phyloP scores from a whole-genome alignment of 2,113 vertebrate genomes.

The Hassar affinis region DNA sequence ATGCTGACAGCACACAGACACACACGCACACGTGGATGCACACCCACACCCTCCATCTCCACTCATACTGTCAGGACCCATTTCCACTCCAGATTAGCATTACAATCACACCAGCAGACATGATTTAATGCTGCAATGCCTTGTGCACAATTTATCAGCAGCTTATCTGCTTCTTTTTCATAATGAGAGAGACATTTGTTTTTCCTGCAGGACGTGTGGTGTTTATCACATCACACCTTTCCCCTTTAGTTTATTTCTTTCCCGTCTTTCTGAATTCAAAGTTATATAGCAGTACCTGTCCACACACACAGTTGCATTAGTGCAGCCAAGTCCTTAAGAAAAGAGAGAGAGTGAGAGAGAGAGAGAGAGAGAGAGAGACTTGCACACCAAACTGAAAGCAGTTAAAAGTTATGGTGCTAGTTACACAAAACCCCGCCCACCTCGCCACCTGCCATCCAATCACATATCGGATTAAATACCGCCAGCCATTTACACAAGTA shows the following conservation, averaged over 20 bases:
- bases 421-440: constrained; percentile 29
- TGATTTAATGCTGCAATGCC: neutral
- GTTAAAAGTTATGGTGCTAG: constrained; percentile 10
- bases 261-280: constrained; percentile 32
- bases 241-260: neutral
- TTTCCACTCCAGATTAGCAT: neutral
- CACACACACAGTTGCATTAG: neutral
- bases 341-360: too few species aligned
- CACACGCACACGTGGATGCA: neutral
- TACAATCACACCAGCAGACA: neutral
- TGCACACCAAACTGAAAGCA: neutral
- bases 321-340: neutral
- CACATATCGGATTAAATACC: constrained; percentile 24
- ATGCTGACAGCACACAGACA: neutral
- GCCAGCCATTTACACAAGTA: constrained; percentile 20
- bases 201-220: neutral
- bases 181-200: neutral
- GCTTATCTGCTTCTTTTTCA: neutral
- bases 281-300: neutral
- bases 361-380: neutral
- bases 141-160: neutral
- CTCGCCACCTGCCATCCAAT: constrained; percentile 38
- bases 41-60: neutral
- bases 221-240: neutral
- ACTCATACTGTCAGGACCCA: neutral